Evolutionary conservation across 2,888 invertebrate species (phyloP), one percentile per base, ranked within the genome.

Genomic region (Trypoxylon attenuatum): DNA sequence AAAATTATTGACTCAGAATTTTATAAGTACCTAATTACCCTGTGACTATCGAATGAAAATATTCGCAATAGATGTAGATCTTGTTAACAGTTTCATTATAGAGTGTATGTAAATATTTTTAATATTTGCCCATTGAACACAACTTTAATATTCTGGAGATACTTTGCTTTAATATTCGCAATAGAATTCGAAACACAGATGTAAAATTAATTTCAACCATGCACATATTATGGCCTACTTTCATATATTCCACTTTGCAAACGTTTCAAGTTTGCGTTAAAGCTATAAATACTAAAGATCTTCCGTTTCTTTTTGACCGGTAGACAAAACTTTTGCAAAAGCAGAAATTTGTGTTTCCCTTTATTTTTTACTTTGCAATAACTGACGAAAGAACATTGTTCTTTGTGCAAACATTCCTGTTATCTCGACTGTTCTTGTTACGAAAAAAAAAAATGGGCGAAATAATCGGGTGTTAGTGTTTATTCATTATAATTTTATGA

Each of bases 1-100:
- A 74, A 77, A 78, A 71, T 78, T 62, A 69, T 71, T 71, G 67
- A 70, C 42, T 65, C 67, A 58, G 63, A 67, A n/a, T 19, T 59
- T 33, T 71, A 66, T 56, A 71, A 71, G 56, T 67, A 76, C 50
- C 50, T 58, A 57, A 71, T 78, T 58, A 73, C 54, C 65, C 77
- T 71, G 55, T 56, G 77, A 77, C 64, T 27, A 52, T 75, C 38
- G 74, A 74, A 68, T 66, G 56, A 58, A 52, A 74, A 71, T 63
- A 75, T 69, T 74, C 72, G 69, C 67, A 63, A 74, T 76, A 77
- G 73, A 46, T 51, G 47, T 79, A 79, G 71, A 67, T 67, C 49
- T 64, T 76, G 60, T 76, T 70, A 73, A 71, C 46, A 65, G 68
- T 72, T 69, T 63, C 55, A 69, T 66, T 55, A 41, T 69, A 73